Evolutionary conservation across 2,888 invertebrate species (phyloP), one percentile per base, ranked within the genome.

Genomic region (Aphodius sticticus): DNA sequence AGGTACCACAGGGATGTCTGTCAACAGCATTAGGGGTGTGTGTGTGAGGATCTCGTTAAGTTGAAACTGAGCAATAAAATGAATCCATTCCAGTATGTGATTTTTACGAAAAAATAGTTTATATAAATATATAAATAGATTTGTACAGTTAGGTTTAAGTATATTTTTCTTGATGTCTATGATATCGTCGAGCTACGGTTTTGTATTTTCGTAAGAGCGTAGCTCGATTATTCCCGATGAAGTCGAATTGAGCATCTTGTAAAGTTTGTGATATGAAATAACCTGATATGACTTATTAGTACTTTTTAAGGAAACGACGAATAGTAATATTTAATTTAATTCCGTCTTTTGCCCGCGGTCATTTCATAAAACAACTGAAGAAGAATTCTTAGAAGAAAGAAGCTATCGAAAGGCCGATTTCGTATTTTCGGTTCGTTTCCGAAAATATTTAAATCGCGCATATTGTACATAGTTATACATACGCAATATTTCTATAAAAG

Each of bases 51-150:
- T 78, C 82, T 81, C 83, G 79, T 82, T n/a, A n/a, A 69, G n/a
- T 77, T 76, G 72, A 81, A 82, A 82, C 81, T 82, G 83, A 84
- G 83, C 83, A 84, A 84, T 84, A 84, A 26, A 83, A 84, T 88
- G 87, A 89, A 89, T 89, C 89, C 89, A 89, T 89, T 89, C 89
- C 89, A 88, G 86, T 86, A 87, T 89, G 89, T 89, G 89, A 88
- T 88, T 87, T 74, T 81, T 81, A 82, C 79, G 79, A 85, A 84
- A n/a, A 82, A 83, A 81, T 85, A 88, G n/a, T 26, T 74, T 36
- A 12, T 71, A 71, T 26, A 74, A n/a, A 12, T 71, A 71, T 26
- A 74, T 74, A 35, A 9, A 53, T 86, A 88, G 88, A 88, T 88
- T 71, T 88, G 88, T 88, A 87, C 84, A 87, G 86, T 87, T 87